Conservation (phyloP, 1,140 invertebrate species). For the Magallana ariakensis region DNA sequence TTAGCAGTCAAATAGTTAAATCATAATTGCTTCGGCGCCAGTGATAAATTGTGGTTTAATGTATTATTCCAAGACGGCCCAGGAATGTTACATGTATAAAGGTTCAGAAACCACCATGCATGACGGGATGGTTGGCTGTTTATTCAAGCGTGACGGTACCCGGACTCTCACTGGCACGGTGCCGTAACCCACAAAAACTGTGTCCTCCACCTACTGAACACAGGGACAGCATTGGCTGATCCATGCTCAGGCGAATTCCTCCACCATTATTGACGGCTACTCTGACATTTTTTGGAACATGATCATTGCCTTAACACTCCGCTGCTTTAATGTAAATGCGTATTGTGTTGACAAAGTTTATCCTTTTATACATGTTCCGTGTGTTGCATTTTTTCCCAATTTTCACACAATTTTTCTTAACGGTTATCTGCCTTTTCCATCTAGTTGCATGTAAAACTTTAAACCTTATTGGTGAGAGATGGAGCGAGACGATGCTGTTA, state of each 20-base stretch:
- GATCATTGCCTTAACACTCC: not conserved
- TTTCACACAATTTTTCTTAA: slow-evolving; percentile 28
- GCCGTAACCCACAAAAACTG: not conserved
- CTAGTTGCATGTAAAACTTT: slow-evolving; percentile 34
- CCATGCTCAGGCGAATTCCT: not conserved
- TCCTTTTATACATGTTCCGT: slow-evolving; percentile 10
- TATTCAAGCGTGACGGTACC: not conserved
- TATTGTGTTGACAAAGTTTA: not conserved
- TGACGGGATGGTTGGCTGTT: not conserved
- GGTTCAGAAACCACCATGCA: not conserved
- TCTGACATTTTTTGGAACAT: not conserved
- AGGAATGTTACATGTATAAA: not conserved
- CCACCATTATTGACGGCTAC: not conserved
- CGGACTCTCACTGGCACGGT: not conserved
- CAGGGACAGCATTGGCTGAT: slow-evolving; percentile 1
- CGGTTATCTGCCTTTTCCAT: slow-evolving; percentile 6
- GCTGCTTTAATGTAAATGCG: not conserved
- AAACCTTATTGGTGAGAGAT: slow-evolving; percentile 30
- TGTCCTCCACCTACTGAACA: not conserved
- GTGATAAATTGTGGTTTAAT: slow-evolving; percentile 8
- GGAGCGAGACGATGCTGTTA: not conserved
- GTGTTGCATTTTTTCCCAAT: slow-evolving; percentile 22
- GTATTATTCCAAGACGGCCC: not conserved
- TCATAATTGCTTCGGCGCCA: not conserved
- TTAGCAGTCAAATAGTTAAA: not conserved